Percentiles rank a stretch among this genome's conserved stretches.
Conservation (phyloP, 1,140 invertebrate genomes). For the Aricia agestis region DNA sequence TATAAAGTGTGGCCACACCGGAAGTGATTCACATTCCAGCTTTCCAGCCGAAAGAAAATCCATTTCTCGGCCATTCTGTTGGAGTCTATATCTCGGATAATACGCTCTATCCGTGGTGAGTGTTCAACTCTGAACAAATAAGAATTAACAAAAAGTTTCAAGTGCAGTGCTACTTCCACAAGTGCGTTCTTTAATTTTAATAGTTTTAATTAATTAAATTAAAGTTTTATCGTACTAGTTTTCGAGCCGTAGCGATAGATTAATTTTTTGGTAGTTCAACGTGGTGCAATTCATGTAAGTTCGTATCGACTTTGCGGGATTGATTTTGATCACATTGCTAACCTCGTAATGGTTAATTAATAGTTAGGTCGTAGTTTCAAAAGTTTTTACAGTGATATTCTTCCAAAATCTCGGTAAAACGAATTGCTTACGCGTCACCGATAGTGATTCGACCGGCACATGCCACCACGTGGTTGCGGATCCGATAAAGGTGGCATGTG, state of each 20-base stretch:
- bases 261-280: neutral
- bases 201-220: constrained; percentile 10
- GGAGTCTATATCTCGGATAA: constrained; percentile 72
- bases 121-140: constrained; percentile 49
- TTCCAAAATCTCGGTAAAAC: constrained; percentile 37
- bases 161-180: constrained; percentile 55
- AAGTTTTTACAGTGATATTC: constrained; percentile 20
- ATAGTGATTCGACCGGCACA: constrained; percentile 49
- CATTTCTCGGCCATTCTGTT: constrained; percentile 76
- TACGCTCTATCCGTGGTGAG: constrained; percentile 73
- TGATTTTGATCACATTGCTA: neutral
- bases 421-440: constrained; percentile 72
- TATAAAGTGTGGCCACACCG: constrained; percentile 44
- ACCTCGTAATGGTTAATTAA: neutral
- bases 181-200: constrained; percentile 38
- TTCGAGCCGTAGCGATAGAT: neutral
- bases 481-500: constrained; percentile 19
- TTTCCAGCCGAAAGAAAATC: constrained; percentile 61
- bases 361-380: constrained; percentile 25
- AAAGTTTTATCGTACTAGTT: constrained; percentile 16
- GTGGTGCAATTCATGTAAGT: constrained; percentile 2
- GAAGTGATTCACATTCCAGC: constrained; percentile 55
- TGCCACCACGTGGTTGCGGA: constrained; percentile 69
- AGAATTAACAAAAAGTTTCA: constrained; percentile 34
- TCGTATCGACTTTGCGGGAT: neutral